Evolutionary conservation across 1,140 invertebrate species (phyloP).

Genomic region (Euwallacea fornicatus): DNA sequence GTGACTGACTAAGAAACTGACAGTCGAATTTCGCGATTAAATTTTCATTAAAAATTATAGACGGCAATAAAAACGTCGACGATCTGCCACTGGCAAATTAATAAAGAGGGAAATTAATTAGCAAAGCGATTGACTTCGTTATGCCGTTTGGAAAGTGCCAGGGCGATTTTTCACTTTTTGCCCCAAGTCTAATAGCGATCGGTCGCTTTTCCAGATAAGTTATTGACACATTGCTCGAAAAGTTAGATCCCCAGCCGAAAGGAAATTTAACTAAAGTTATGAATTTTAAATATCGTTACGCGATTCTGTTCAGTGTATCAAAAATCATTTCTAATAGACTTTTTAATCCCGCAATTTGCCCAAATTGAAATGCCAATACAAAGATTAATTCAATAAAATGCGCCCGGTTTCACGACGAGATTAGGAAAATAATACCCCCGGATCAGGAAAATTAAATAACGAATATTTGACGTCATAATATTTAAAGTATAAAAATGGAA

Average conservation of each 20-base stretch:
- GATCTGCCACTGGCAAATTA: slow-evolving; percentile 38
- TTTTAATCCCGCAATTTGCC: too few relatives aligned
- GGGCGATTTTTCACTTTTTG: slow-evolving; percentile 25
- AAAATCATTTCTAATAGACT: too few relatives aligned
- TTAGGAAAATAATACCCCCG: slow-evolving; percentile 29
- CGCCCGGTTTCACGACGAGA: background rate
- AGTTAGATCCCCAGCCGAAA: background rate
- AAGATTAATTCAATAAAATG: slow-evolving; percentile 25
- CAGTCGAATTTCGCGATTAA: slow-evolving; percentile 46
- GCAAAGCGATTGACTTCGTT: slow-evolving; percentile 38
- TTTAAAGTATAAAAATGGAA: slow-evolving; percentile 45
- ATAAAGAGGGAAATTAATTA: slow-evolving; percentile 41
- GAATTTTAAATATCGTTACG: too few relatives aligned
- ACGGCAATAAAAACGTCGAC: slow-evolving; percentile 38
- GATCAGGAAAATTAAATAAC: slow-evolving; percentile 38
- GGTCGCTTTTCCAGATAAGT: slow-evolving; percentile 21
- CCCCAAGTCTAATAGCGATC: slow-evolving; percentile 23
- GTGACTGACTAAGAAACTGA: slow-evolving; percentile 35
- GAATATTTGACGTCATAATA: slow-evolving; percentile 43
- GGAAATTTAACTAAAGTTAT: background rate
- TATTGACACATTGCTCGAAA: slow-evolving; percentile 24
- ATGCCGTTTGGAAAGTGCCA: slow-evolving; percentile 33
- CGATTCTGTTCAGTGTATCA: too few relatives aligned
- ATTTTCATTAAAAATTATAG: slow-evolving; percentile 48
- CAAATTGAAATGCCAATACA: slow-evolving; percentile 20